These are phyloP conservation scores for Malurus melanocephalus DNA, from an alignment of 2,113 vertebrate genomes.

Conservation along the genomic window DNA sequence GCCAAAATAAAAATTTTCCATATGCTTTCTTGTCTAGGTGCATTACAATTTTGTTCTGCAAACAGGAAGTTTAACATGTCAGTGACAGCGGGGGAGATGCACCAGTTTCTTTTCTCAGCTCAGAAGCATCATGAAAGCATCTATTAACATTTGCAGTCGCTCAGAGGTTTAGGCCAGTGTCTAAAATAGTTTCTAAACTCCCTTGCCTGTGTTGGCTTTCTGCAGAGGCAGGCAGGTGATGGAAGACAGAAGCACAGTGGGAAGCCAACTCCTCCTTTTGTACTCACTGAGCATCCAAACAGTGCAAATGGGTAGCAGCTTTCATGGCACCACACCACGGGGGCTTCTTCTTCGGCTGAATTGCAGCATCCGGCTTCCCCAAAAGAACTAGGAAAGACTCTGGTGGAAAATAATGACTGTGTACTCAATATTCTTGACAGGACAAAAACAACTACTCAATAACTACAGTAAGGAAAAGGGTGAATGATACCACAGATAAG, in stretches of 20 bases:
- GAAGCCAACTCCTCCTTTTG: background rate
- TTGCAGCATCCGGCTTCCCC: conserved; percentile 1
- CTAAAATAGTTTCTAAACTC: background rate
- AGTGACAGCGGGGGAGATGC: background rate
- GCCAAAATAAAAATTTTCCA: background rate
- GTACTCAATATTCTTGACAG: background rate
- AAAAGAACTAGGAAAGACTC: conserved; percentile 7
- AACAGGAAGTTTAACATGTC: background rate
- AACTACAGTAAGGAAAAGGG: background rate
- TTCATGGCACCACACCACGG: background rate
- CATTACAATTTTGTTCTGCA: background rate
- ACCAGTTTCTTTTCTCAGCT: background rate
- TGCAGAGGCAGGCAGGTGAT: background rate
- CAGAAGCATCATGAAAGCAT: background rate
- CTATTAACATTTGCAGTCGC: background rate
- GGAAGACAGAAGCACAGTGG: background rate
- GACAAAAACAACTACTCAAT: conserved; percentile 3
- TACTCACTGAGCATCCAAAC: background rate
- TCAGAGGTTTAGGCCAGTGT: background rate
- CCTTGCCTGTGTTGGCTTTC: background rate
- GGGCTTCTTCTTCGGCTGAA: conserved; percentile 44
- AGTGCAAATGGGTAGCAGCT: background rate
- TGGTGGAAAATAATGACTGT: conserved; percentile 16
- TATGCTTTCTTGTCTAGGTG: background rate
- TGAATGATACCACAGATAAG: background rate